Evolutionary conservation across 2,113 vertebrate genomes (phyloP).

Genomic region (Turnix velox): DNA sequence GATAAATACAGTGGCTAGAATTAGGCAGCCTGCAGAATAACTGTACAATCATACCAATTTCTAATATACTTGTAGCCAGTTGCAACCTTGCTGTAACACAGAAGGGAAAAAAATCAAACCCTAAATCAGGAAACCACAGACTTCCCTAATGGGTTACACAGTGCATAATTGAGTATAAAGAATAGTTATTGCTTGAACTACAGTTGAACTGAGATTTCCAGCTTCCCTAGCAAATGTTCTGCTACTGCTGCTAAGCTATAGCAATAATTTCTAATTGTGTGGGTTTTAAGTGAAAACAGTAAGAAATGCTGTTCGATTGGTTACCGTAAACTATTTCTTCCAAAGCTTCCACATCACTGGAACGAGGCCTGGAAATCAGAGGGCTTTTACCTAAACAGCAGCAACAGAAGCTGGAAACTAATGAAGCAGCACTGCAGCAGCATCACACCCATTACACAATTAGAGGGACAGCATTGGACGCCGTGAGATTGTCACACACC

Average conservation of each 20-base stretch:
- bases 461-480: constrained; percentile 20
- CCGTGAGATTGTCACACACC: constrained; percentile 42
- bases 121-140: constrained; percentile 63
- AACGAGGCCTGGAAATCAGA: constrained; percentile 27
- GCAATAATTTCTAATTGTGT: constrained; percentile 63
- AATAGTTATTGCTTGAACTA: constrained; percentile 69
- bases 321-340: constrained; percentile 1
- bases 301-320: constrained; percentile 49
- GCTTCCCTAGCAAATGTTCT: constrained; percentile 61
- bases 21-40: neutral
- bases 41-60: neutral
- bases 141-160: constrained; percentile 66
- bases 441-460: constrained; percentile 39
- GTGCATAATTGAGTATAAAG: constrained; percentile 70
- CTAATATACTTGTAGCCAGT: neutral
- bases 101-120: neutral
- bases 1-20: neutral
- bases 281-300: constrained; percentile 59
- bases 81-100: constrained; percentile 13
- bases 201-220: constrained; percentile 69
- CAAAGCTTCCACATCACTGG: neutral
- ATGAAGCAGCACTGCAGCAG: constrained; percentile 31
- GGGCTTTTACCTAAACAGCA: constrained; percentile 13
- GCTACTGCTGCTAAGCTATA: constrained; percentile 44
- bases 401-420: constrained; percentile 30